Percentiles rank a stretch among this genome's conserved stretches.
Conservation (phyloP, 64 coral and sea anemone species). For the Porites lutea region DNA sequence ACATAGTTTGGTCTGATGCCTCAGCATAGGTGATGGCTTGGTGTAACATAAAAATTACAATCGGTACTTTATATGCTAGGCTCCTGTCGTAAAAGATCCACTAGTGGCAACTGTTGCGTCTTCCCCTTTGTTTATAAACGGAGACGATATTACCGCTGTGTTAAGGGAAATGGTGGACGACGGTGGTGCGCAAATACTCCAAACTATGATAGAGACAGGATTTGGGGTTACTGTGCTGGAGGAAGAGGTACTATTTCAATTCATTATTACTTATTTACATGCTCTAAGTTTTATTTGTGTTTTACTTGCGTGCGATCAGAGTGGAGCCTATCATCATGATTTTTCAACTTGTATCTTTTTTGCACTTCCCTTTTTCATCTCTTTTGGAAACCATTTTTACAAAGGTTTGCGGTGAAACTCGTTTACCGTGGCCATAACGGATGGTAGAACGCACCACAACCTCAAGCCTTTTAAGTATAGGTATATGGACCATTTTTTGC, state of each 20-base stretch:
- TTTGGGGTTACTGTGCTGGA: slow-evolving; percentile 44
- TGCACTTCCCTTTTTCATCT: too few relatives aligned
- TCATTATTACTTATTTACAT: background rate
- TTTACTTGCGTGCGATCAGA: too few relatives aligned
- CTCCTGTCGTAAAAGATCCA: slow-evolving; percentile 12
- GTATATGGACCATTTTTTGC: too few relatives aligned
- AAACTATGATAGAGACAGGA: slow-evolving; percentile 64
- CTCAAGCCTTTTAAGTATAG: too few relatives aligned
- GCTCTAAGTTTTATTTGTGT: too few relatives aligned
- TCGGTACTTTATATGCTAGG: slow-evolving; percentile 10
- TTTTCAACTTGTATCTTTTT: too few relatives aligned
- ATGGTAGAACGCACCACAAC: too few relatives aligned
- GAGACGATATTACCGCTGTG: slow-evolving; percentile 54
- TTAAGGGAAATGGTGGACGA: background rate
- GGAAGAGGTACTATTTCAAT: background rate
- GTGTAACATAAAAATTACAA: background rate
- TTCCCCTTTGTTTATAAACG: slow-evolving; percentile 70
- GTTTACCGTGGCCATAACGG: too few relatives aligned
- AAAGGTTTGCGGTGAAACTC: too few relatives aligned
- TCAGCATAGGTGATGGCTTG: background rate
- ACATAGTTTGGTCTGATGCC: too few relatives aligned
- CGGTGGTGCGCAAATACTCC: slow-evolving; percentile 67
- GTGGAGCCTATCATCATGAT: background rate
- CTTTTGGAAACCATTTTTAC: too few relatives aligned
- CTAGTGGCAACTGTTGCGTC: slow-evolving; percentile 45